Evolutionary conservation across 1,140 invertebrate species (phyloP).

Genomic region (Yoshiicerus persimilis): DNA sequence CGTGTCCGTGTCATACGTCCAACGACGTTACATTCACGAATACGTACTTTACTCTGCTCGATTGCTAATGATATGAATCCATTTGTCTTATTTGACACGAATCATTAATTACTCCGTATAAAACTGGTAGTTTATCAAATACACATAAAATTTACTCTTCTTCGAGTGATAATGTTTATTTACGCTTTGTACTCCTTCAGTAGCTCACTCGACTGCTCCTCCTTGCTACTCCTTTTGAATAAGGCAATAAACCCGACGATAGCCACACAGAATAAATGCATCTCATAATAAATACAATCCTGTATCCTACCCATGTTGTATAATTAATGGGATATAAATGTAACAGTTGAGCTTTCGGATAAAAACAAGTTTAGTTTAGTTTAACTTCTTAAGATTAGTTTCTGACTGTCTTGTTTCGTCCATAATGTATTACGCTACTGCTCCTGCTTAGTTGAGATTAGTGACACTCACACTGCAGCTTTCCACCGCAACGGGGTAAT

Average conservation of each 20-base stretch:
- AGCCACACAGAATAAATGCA: not conserved
- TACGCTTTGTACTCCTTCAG: not conserved
- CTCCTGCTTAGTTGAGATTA: not conserved
- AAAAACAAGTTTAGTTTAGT: conserved; percentile 6
- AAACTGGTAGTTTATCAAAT: not conserved
- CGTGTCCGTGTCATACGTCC: conserved; percentile 9
- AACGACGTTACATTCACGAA: not conserved
- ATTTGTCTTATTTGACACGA: conserved; percentile 11
- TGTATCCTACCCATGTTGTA: not conserved
- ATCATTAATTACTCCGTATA: not conserved
- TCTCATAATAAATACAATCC: not conserved
- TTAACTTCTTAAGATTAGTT: not conserved
- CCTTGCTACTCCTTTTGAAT: not conserved
- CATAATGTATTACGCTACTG: not conserved
- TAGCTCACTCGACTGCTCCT: not conserved
- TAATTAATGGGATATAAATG: not conserved
- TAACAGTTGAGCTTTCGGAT: not conserved
- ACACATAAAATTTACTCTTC: not conserved
- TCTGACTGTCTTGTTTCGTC: not conserved
- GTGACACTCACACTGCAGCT: not conserved
- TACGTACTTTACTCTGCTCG: not conserved
- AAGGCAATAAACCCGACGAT: not conserved
- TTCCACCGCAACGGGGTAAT: not conserved
- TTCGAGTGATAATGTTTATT: not conserved
- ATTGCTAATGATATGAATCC: not conserved